Evolutionary conservation across 2,888 invertebrate species (phyloP), one percentile per base, ranked within the genome.

Genomic region (Agrilus cyanescens): DNA sequence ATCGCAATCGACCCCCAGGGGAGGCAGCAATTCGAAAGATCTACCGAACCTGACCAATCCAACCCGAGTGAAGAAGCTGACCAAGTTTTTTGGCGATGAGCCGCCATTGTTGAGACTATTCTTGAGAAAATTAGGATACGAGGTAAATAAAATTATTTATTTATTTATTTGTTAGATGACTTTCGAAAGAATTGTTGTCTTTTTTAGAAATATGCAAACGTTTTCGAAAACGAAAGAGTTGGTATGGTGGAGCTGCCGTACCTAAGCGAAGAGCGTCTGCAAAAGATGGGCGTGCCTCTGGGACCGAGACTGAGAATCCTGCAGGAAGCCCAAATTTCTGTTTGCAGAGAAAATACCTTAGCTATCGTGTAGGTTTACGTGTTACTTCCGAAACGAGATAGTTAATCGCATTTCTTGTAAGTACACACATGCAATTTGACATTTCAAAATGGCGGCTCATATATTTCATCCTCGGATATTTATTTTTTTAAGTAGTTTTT

Each of bases 81-180:
- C 89, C 45, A 87, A 89, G 74, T 91, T 93, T 74, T 93, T 93
- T 70, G 93, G 91, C 18, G 86, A 88, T 64, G 91, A 93, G 66
- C 91, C 91, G 25, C 91, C 91, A 8, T 74, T 91, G 51, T 79
- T 91, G 68, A 75, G 90, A 64, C 74, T 91, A 45, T 93, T 91
- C 71, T 74, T 93, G 41, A 84, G 87, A 69, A 88, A 87, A 67
- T 75, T 93, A 51, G 91, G 91, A 57, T 93, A 91, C 68, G 90
- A 91, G 80, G 91, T 85, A 63, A 60, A 42, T 41, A 37, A 29
- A n/a, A 8, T 18, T 29, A 12, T n/a, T 45, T 37, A 25, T 33
- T 38, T 7, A 14, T 18, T 43, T 35, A 30, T 16, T 16, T 32
- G 40, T 34, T 15, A 13, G 18, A 34, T 30, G 12, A 40, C 12